Base-by-base conservation (phyloP, 2,797 vertebrate genomes). In the Odontamblyopus rebecca region DNA sequence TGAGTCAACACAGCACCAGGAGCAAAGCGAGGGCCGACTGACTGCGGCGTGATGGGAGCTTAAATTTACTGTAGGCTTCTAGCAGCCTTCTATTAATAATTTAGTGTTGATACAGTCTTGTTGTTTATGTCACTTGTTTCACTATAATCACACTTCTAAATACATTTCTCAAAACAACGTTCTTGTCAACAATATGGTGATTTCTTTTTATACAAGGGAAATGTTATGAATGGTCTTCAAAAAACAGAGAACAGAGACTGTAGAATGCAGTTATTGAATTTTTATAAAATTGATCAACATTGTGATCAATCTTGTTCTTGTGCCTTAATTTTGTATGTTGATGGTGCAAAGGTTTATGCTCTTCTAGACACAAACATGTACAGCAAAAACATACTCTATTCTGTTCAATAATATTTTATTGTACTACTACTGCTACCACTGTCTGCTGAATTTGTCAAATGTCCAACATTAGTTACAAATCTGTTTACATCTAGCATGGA, bases 1-100 rank as follows among this genome's bases (percentile, higher is more conserved):
- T 86, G 91, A 93, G 93, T 94, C 93, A 94, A 94, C 91, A 94
- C 78, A 87, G 87, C 74, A 54, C 77, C 68, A 77, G 70, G 72
- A 82, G 79, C 79, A 85, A 78, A 77, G 79, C 82, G 57, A 66
- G 62, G 81, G 82, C 71, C 80, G 80, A 78, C 72, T 82, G 78
- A 79, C 78, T 75, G 82, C 77, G 83, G 69, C 83, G 76, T 57
- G 82, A 79, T 81, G 76, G 83, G 82, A 81, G 84, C 80, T 85
- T 85, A 81, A 79, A 77, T 82, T 79, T 69, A 68, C 74, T 50
- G 53, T 76, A 56, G 69, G 65, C 80, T 85, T 75, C 35, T 38
- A 82, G 79, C 75, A 60, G 74, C 35, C 61, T 48, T 67, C 76
- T 56, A 69, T 85, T 90, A 85, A 89, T 86, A 86, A 89, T 88